Evolutionary conservation across 2,888 invertebrate genomes (phyloP), one percentile per base, ranked within the genome.

Genomic region (Diarsia dahlii): DNA sequence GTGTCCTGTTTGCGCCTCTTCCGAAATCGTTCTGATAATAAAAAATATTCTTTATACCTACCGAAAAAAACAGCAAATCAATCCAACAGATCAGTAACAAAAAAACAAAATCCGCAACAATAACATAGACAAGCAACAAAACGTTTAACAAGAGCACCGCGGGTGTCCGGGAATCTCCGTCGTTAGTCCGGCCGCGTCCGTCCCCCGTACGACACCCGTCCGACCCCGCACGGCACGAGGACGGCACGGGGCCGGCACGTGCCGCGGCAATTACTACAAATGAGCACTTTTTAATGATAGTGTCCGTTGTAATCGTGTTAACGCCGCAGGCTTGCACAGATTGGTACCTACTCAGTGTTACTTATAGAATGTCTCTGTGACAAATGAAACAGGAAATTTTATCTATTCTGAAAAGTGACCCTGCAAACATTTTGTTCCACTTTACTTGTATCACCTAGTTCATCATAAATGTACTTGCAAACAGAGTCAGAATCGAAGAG

Each of bases 111-210:
- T 72, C 78, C 71, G 85, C 81, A 89, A 90, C 87, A 90, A 86
- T 87, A 63, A 63, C 63, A 88, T 81, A 84, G 82, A 66, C 18
- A 65, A 64, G 54, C 64, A 84, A 85, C 76, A 82, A 76, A 78
- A 72, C 78, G 75, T 80, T 75, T 67, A 81, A 84, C 80, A 85
- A 83, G 52, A 73, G 84, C 91, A 74, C 94, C 88, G 93, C 93
- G 93, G 94, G 94, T 88, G 92, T 89, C 89, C 92, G 93, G 91
- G 94, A 94, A 92, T 83, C 75, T 76, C 71, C 71, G 90, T 94
- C 93, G 93, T 94, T 94, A 94, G 79, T 65, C 74, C 77, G 76
- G 65, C 82, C 67, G 83, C 66, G 83, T 79, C 80, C 83, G 83
- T 76, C 74, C 69, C 86, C 71, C 84, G 81, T 82, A 84, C 80